Conservation (phyloP, 2,113 vertebrate species). For the Zosterops pallidus region DNA sequence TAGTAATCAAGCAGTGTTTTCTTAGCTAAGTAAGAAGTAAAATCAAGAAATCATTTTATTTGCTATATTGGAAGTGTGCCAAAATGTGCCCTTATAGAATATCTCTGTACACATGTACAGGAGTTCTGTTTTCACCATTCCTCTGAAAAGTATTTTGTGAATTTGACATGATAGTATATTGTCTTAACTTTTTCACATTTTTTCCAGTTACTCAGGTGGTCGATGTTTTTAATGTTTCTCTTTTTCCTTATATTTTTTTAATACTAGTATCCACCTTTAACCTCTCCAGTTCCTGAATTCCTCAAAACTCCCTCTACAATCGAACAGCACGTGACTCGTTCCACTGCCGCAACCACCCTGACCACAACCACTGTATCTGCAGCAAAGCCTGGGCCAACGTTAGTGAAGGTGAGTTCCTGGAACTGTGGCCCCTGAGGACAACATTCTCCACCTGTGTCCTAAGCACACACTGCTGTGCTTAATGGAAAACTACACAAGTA, state of each 20-base stretch:
- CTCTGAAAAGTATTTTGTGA: neutral
- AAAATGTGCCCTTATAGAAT: neutral
- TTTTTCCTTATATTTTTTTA: constrained; percentile 63
- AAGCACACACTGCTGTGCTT: neutral
- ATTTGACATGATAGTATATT: neutral
- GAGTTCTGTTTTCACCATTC: neutral
- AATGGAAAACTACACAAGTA: neutral
- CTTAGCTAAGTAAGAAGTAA: neutral
- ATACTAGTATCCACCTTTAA: constrained; percentile 78
- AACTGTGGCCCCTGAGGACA: neutral
- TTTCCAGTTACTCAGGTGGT: neutral
- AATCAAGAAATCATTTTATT: neutral
- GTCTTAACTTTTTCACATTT: neutral
- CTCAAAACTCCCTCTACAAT: constrained; percentile 78
- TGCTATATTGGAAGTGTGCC: neutral
- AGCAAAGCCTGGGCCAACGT: constrained; percentile 83
- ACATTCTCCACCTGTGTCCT: neutral
- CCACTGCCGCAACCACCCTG: constrained; percentile 58
- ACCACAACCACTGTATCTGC: constrained; percentile 69
- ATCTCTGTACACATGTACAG: neutral
- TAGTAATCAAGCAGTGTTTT: neutral
- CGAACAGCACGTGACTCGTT: constrained; percentile 63
- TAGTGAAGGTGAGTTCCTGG: constrained; percentile 86
- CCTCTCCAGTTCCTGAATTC: constrained; percentile 82
- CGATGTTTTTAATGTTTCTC: constrained; percentile 56